Evolutionary conservation across 1,140 invertebrate genomes (phyloP), one percentile per base, ranked within the genome.

Genomic region (Schlechtendalia chinensis): DNA sequence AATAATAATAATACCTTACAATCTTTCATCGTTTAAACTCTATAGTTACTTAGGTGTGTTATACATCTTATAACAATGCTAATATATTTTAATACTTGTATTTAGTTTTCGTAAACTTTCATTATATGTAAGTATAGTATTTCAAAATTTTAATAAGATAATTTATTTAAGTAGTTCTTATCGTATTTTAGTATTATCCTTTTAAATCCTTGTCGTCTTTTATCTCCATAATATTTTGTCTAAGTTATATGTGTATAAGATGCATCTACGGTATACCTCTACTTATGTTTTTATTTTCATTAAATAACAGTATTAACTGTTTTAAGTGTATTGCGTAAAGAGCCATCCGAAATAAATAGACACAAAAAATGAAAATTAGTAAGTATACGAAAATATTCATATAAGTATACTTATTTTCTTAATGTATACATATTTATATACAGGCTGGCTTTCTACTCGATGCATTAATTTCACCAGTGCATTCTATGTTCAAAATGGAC

Each of bases 71-170:
- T 39, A 19, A 24, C 14, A 3, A 17, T 22, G 12, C 5, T 24
- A 47, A 50, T 39, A 16, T n/a, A 67, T 67, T 67, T 45, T 22
- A 69, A 69, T 45, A 47, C 65, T 69, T 50, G n/a, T 47, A 67
- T 47, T 50, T 47, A 69, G 39, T 69, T 69, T 47, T 22, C 22
- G 1, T 24, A 6, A 50, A 69, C 39, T 69, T 69, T 69, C 47
- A 47, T 47, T 8, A 69, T 8, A 69, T 69, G 12, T 17, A 69
- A 69, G 65, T 69, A 69, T n/a, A 69, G 65, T 69, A 69, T n/a
- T 69, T 50, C 47, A 16, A 69, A 45, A 69, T 69, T 22, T 69
- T 69, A 69, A 69, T 69, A 47, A 45, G 63, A 45, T 67, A 45
- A 39, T 39, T 24, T 47, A 47, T 67, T 22, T 47, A 67, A 67